Base-by-base conservation (phyloP, 2,113 vertebrate species). In the Colaptes auratus region DNA sequence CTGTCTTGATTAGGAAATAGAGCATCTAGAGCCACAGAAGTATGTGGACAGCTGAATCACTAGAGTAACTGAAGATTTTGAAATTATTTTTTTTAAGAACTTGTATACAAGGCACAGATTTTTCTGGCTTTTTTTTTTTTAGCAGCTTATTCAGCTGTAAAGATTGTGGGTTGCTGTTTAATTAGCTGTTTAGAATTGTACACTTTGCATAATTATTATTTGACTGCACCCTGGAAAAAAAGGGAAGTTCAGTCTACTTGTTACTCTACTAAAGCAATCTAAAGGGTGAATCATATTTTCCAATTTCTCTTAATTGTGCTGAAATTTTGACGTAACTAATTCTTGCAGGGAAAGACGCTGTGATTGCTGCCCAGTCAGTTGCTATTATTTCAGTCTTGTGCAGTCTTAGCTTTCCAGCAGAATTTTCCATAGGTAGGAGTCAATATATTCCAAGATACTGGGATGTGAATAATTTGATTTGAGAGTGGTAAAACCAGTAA, bases 181-280 rank as follows among this genome's bases (percentile, higher is more conserved):
- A 94, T 96, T 94, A 75, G 48, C 48, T 93, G 84, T 91, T 96
- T 92, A 96, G 88, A 95, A 91, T 78, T 86, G 88, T 86, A 72
- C 8, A 30, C 35, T 96, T 97, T 95, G 86, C 88, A 95, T 88
- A 79, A 92, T 91, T 63, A 13, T 61, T 88, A 91, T 95, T 91
- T 95, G 94, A 95, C 76, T 96, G 50, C 15, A 28, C 36, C 86
- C 55, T 30, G 58, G 52, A 94, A 93, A 28, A 53, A 96, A 96
- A 61, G 78, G 86, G 91, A 96, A 93, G 73, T 86, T 91, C 50
- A 63, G 10, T 28, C 63, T 90, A 39, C 74, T 90, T 0, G 16
- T 92, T 92, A 92, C 82, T 95, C 92, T 91, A 88, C 56, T 90
- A 95, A 95, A 92, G 75, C 72, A 89, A 82, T 55, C 50, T 82